These are phyloP conservation scores for Arizona elegans DNA, from an alignment of 2,113 vertebrate genomes.

Conservation along the genomic window DNA sequence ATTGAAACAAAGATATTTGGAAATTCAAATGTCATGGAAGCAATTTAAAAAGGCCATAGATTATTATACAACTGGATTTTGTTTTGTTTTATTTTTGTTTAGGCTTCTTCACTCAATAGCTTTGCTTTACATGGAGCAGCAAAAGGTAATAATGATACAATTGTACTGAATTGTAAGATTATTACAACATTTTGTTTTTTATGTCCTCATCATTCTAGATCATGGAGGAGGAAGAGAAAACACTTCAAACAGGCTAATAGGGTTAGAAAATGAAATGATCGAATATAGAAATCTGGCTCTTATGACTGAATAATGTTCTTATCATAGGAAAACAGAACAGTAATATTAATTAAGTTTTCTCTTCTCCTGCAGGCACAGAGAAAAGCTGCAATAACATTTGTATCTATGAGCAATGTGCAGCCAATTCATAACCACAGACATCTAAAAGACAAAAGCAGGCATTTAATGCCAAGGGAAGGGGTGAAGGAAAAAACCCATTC, in stretches of 20 bases:
- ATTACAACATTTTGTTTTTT: not conserved
- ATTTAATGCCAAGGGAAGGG: not conserved
- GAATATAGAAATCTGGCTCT: not conserved
- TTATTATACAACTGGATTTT: not conserved
- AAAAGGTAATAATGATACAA: not conserved
- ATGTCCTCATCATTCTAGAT: not conserved
- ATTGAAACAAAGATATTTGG: not conserved
- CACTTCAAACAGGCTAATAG: not conserved
- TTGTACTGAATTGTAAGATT: not conserved
- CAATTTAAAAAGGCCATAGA: not conserved
- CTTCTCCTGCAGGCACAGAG: not conserved
- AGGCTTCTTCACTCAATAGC: not conserved
- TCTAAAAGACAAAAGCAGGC: not conserved
- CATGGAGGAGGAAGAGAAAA: not conserved
- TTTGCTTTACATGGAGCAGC: not conserved
- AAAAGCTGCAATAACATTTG: not conserved
- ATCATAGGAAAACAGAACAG: not conserved
- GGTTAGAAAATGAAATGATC: not conserved
- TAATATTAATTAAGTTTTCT: not conserved
- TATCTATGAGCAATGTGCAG: not conserved
- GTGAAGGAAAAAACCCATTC: not conserved
- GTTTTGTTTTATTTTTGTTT: not conserved
- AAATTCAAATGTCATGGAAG: not conserved
- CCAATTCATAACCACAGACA: not conserved
- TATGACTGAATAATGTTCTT: not conserved